These are phyloP conservation scores for Tarsius wallacei DNA, from an alignment of 2,797 vertebrate genomes.

Conservation along the genomic window DNA sequence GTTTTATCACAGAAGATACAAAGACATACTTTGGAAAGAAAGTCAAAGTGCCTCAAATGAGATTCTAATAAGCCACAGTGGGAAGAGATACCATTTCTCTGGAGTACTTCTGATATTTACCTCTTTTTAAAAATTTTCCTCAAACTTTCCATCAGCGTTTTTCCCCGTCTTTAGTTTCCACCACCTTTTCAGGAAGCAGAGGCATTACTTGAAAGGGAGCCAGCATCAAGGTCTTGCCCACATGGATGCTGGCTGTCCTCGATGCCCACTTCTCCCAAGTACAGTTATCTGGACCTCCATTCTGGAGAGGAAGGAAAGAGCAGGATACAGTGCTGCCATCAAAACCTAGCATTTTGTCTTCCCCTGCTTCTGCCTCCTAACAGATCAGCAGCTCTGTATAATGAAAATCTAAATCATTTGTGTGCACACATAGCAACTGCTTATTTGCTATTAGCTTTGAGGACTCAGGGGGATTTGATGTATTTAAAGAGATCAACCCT, in stretches of 20 bases:
- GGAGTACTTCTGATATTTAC: slow-evolving; percentile 29
- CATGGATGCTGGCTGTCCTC: neutral
- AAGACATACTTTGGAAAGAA: slow-evolving; percentile 10
- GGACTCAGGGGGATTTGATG: slow-evolving; percentile 61
- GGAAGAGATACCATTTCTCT: neutral
- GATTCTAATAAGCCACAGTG: neutral
- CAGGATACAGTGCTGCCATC: neutral
- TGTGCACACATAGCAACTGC: slow-evolving; percentile 76
- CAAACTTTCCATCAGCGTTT: neutral
- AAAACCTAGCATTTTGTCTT: slow-evolving; percentile 69
- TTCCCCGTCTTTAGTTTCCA: slow-evolving; percentile 19
- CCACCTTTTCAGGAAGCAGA: neutral
- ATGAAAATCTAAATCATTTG: slow-evolving; percentile 81
- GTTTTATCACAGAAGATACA: neutral
- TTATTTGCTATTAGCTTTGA: slow-evolving; percentile 80
- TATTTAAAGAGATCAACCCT: slow-evolving; percentile 71
- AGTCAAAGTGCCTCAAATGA: neutral
- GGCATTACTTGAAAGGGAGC: neutral
- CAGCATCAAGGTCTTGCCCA: neutral
- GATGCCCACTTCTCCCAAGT: neutral
- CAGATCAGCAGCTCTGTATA: slow-evolving; percentile 60
- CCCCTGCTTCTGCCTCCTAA: slow-evolving; percentile 39
- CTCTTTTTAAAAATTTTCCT: neutral
- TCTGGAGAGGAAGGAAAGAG: neutral
- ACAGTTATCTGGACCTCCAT: neutral